phyloP scores from a whole-genome alignment of 2,797 vertebrate species.

The Phoeniculus purpureus region DNA sequence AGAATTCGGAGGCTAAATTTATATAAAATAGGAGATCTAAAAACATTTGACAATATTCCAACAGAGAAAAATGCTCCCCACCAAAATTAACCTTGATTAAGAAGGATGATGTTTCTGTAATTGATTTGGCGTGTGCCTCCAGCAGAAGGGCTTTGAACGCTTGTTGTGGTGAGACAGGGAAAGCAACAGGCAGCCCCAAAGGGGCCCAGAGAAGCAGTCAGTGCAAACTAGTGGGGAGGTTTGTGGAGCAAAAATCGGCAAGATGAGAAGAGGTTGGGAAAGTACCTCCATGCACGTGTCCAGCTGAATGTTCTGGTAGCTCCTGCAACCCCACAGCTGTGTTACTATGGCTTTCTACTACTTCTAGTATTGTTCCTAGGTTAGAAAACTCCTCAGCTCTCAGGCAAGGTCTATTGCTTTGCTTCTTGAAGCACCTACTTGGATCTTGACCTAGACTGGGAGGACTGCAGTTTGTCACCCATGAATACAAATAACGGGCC shows the following conservation, averaged over 20 bases:
- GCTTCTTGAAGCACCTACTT: neutral
- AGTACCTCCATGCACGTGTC: neutral
- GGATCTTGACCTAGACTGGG: neutral
- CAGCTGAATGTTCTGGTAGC: neutral
- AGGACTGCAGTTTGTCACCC: neutral
- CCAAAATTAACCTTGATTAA: slow-evolving; percentile 77
- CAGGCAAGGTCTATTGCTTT: neutral
- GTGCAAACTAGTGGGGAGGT: neutral
- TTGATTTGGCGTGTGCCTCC: neutral
- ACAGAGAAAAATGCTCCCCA: slow-evolving; percentile 58
- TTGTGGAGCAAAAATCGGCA: neutral
- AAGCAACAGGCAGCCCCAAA: neutral
- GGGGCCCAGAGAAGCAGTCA: neutral
- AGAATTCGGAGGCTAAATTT: slow-evolving; percentile 73
- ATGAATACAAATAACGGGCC: neutral
- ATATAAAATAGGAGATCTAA: slow-evolving; percentile 70
- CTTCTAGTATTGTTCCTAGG: neutral
- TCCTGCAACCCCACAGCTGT: neutral
- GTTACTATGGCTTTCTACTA: neutral
- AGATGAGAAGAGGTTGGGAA: neutral
- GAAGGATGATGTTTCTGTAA: slow-evolving; percentile 60
- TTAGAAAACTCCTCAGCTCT: neutral
- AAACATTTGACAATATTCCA: slow-evolving; percentile 71
- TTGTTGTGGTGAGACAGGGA: neutral
- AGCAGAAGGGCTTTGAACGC: neutral